These are phyloP conservation scores for Leptatherina wallacei DNA, from an alignment of 2,797 vertebrate species.

Conservation along the genomic window DNA sequence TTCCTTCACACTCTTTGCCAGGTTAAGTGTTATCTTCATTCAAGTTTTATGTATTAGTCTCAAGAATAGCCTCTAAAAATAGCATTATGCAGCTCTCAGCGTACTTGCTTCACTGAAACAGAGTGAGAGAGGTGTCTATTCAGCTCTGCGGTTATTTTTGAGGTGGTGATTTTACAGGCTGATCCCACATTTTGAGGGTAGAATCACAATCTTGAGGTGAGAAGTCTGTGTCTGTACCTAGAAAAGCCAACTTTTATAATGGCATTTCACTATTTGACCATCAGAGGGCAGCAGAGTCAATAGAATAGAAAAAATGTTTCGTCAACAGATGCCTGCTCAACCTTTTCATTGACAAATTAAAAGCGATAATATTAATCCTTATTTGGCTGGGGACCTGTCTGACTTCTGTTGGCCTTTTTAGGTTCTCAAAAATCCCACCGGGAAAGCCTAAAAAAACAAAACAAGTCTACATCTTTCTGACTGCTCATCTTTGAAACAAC, in stretches of 20 bases:
- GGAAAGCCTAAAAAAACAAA: constrained; percentile 43
- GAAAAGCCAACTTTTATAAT: too few species aligned
- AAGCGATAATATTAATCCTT: constrained; percentile 7
- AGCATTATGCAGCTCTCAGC: constrained; percentile 49
- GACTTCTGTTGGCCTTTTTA: background rate
- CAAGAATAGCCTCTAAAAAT: constrained; percentile 38
- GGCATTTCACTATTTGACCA: too few species aligned
- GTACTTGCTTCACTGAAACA: constrained; percentile 40
- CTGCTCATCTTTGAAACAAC: constrained; percentile 30
- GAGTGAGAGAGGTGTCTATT: constrained; percentile 38
- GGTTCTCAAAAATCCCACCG: constrained; percentile 13
- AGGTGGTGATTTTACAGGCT: background rate
- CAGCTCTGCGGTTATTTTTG: constrained; percentile 49
- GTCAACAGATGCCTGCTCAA: background rate
- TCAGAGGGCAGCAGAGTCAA: constrained; percentile 51
- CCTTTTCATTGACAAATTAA: constrained; percentile 11
- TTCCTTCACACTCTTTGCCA: background rate
- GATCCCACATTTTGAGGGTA: too few species aligned
- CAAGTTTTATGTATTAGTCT: background rate
- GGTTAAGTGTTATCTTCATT: background rate
- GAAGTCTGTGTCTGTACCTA: too few species aligned
- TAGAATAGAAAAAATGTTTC: accelerated
- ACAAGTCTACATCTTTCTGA: constrained; percentile 18
- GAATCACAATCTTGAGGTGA: too few species aligned
- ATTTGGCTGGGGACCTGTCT: constrained; percentile 28